These are phyloP conservation scores for Trissolcus brochymenae DNA, from an alignment of 2,888 invertebrate species.

Conservation along the genomic window DNA sequence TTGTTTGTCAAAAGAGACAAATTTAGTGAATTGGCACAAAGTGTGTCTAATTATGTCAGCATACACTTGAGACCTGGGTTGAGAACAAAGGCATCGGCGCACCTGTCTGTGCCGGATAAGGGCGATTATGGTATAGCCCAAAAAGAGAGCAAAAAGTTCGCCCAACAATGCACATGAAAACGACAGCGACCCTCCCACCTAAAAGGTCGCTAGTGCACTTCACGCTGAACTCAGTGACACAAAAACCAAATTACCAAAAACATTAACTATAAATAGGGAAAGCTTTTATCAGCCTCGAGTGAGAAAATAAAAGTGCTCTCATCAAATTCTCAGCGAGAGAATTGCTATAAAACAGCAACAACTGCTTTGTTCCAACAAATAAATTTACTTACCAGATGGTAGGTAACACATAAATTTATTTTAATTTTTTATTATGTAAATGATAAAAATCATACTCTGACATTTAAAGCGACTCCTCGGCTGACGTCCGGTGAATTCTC, in stretches of 20 bases:
- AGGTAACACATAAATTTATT: constrained; percentile 30
- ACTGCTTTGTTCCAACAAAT: not conserved
- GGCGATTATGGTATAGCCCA: constrained; percentile 63
- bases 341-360: not conserved
- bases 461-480: constrained; percentile 49
- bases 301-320: not conserved
- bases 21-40: not conserved
- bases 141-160: constrained; percentile 58
- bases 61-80: constrained; percentile 23
- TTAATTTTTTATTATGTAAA: constrained; percentile 11
- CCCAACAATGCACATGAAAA: constrained; percentile 7
- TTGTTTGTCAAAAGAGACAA: not conserved
- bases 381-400: not conserved
- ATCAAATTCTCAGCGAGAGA: not conserved
- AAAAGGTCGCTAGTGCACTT: constrained; percentile 20
- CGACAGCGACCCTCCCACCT: constrained; percentile 20
- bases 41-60: constrained; percentile 36
- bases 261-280: constrained; percentile 5
- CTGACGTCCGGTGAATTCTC: constrained; percentile 57
- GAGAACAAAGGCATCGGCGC: constrained; percentile 53
- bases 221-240: constrained; percentile 21
- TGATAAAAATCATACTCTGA: constrained; percentile 49
- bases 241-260: constrained; percentile 16
- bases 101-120: constrained; percentile 68
- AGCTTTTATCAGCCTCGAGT: not conserved